Base-by-base conservation (phyloP, 2,888 invertebrate genomes). In the Aphidius colemani region DNA sequence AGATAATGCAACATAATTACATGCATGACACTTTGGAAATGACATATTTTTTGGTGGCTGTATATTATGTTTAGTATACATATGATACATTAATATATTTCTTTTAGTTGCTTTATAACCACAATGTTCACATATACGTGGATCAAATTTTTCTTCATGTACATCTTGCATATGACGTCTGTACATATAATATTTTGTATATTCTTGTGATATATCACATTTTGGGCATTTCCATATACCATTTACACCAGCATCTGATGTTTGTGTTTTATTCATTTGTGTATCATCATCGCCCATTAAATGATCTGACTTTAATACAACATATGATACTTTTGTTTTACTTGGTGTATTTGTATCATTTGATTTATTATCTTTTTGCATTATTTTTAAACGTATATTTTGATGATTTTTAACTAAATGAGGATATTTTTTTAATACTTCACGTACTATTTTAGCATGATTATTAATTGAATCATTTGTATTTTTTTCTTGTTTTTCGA, bases 361-460 rank as follows among this genome's bases (percentile, higher is more conserved):
- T 5, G 78, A 77, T 65, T 80, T 82, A 0, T 78, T 68, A 61
- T 82, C 83, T 64, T 88, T 89, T 64, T 92, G 89, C 82, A 94
- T 87, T 67, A 95, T 94, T 83, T 94, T 94, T 11, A 95, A 81
- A 77, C 92, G 90, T 44, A 95, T 94, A 75, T 93, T 95, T 79
- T 93, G 94, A 75, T 92, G 94, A 73, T 91, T 91, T 78, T 92
- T 93, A 0, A 94, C 91, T 66, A 95, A 85, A 80, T 94, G 92
- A 0, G 95, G 94, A 85, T 93, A 94, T 78, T 94, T 94, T 71
- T 94, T 93, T 46, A 95, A 80, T 0, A 95, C 93, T 83, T 94
- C 94, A 66, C 92, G 89, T 63, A 95, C 94, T 59, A 95, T 93
- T 83, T 93, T 94, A 1, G 93, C 92, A 83, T 94, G 94, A 80